These are phyloP conservation scores for Omphaloscelis lunosa DNA, from an alignment of 2,888 invertebrate genomes.

Conservation along the genomic window DNA sequence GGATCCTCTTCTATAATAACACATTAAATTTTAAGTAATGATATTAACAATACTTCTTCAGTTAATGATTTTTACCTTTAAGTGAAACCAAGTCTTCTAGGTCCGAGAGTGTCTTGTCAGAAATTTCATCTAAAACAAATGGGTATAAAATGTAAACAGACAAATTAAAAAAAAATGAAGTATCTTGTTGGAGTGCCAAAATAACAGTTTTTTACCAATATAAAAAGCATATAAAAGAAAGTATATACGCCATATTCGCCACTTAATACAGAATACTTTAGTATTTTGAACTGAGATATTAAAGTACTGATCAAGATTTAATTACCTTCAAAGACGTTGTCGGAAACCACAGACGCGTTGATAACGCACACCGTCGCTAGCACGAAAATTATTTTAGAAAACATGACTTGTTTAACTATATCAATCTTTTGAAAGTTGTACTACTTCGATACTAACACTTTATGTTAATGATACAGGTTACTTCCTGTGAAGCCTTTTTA, in stretches of 20 bases:
- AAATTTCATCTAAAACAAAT: too few species aligned
- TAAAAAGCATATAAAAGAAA: too few species aligned
- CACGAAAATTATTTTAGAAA: slow-evolving; percentile 36
- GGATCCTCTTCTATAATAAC: too few species aligned
- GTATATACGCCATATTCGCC: background rate
- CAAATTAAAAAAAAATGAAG: too few species aligned
- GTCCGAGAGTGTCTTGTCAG: too few species aligned
- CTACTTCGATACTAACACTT: background rate
- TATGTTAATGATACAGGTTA: slow-evolving; percentile 14
- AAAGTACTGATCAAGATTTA: background rate
- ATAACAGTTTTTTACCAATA: too few species aligned
- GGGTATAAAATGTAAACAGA: too few species aligned
- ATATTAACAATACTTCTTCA: too few species aligned
- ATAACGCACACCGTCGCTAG: slow-evolving; percentile 41
- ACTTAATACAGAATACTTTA: background rate
- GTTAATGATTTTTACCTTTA: too few species aligned
- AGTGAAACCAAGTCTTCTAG: too few species aligned
- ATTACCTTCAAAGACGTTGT: slow-evolving; percentile 54
- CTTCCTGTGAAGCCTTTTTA: slow-evolving; percentile 34
- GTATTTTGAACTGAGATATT: background rate
- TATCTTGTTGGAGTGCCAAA: too few species aligned
- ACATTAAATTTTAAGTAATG: too few species aligned
- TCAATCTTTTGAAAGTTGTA: background rate
- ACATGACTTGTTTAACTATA: slow-evolving; percentile 40
- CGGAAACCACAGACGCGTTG: slow-evolving; percentile 54